These are phyloP conservation scores for Diplazon laetatorius DNA, from an alignment of 2,888 invertebrate species.

Conservation along the genomic window DNA sequence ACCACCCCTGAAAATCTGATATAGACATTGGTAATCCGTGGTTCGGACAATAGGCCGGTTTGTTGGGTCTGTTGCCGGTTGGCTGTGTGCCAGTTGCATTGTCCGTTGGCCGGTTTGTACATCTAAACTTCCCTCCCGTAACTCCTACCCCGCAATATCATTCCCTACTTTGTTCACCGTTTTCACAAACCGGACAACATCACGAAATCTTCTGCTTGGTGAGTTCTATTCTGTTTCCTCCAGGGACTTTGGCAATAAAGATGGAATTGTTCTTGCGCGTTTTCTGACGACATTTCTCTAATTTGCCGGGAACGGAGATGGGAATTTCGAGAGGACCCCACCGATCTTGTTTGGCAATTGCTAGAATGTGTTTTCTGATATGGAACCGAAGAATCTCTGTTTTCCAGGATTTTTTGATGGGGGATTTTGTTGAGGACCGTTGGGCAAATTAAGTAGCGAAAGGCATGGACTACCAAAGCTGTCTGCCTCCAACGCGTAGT, in stretches of 20 bases:
- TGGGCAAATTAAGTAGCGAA: no score
- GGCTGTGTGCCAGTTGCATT: slow-evolving; percentile 77
- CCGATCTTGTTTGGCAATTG: neutral
- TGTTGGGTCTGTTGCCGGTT: slow-evolving; percentile 74
- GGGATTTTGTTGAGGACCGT: no score
- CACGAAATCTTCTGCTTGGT: slow-evolving; percentile 16
- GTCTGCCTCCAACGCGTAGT: no score
- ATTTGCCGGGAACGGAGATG: neutral
- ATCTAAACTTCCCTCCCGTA: slow-evolving; percentile 71
- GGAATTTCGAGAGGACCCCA: neutral
- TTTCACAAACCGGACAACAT: slow-evolving; percentile 50
- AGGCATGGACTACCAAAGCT: no score
- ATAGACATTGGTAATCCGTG: slow-evolving; percentile 68
- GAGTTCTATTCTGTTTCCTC: slow-evolving; percentile 19
- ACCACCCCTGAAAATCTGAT: slow-evolving; percentile 68
- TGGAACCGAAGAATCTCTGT: no score
- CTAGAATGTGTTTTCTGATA: neutral
- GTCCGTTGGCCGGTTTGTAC: slow-evolving; percentile 73
- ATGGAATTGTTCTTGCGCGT: slow-evolving; percentile 69
- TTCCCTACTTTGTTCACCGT: slow-evolving; percentile 22
- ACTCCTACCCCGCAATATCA: neutral
- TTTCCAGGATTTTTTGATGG: no score
- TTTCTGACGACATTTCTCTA: slow-evolving; percentile 40
- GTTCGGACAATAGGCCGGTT: slow-evolving; percentile 76
- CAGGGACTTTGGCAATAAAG: slow-evolving; percentile 65